A percentile compares a stretch with the other conserved stretches of the same genome.
phyloP scores from a whole-genome alignment of 1,140 invertebrate genomes.

The Holcopasites calliopsidis region DNA sequence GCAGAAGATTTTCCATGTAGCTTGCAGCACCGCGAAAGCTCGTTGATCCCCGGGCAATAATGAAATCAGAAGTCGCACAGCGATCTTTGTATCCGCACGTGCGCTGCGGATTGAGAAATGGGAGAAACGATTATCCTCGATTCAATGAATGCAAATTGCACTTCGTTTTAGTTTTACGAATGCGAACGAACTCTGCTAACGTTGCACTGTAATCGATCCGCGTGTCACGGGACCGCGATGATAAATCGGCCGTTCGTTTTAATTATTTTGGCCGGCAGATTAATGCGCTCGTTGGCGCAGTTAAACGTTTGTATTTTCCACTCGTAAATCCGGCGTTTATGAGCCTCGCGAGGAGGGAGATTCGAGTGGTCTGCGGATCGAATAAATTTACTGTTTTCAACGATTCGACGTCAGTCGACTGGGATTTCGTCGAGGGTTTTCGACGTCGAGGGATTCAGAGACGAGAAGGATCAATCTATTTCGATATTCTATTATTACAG shows the following conservation, averaged over 20 bases:
- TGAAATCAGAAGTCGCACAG: too few relatives aligned
- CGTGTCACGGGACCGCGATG: slow-evolving; percentile 17
- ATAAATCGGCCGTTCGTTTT: slow-evolving; percentile 22
- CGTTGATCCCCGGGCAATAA: too few relatives aligned
- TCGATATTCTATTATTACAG: too few relatives aligned
- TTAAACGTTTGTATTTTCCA: slow-evolving; percentile 1
- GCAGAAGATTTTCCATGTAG: background rate
- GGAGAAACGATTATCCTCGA: slow-evolving; percentile 21
- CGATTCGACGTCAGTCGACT: background rate
- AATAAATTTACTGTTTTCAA: background rate
- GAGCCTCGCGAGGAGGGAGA: background rate
- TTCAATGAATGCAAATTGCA: slow-evolving; percentile 45
- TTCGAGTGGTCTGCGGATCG: background rate
- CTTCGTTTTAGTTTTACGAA: slow-evolving; percentile 21
- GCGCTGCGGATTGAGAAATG: background rate
- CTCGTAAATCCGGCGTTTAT: slow-evolving; percentile 5
- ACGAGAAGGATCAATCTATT: too few relatives aligned
- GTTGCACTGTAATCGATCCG: background rate
- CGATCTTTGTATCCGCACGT: slow-evolving; percentile 36
- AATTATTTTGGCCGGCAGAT: slow-evolving; percentile 5
- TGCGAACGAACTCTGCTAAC: background rate
- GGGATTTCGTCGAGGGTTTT: background rate
- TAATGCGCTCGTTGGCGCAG: slow-evolving; percentile 19
- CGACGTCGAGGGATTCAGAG: too few relatives aligned
- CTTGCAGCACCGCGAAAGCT: background rate